Percentiles rank a stretch among this genome's conserved stretches.
Evolutionary conservation across 2,888 invertebrate genomes (phyloP).

Genomic region (Pyrrhia umbra): DNA sequence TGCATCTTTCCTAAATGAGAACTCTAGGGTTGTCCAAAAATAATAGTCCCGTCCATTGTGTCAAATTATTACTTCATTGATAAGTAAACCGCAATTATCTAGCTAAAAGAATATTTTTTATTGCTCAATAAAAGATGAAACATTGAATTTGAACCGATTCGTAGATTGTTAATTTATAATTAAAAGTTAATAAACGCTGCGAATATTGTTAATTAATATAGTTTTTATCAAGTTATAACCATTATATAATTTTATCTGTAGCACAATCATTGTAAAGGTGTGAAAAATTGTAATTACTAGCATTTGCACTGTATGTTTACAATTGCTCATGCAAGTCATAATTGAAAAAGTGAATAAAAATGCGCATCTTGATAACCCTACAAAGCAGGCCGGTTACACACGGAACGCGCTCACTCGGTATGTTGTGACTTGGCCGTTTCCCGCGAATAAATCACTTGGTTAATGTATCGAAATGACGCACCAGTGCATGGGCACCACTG

Average conservation of each 20-base stretch:
- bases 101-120: no score
- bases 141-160: no score
- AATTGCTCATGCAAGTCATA: constrained; percentile 30
- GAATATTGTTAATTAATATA: neutral
- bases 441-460: constrained; percentile 87
- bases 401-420: constrained; percentile 71
- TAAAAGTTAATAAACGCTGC: neutral
- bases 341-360: constrained; percentile 34
- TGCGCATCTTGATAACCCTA: constrained; percentile 70
- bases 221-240: neutral
- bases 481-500: constrained; percentile 69
- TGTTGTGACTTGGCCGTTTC: constrained; percentile 88
- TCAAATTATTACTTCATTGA: neutral
- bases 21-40: constrained; percentile 68
- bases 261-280: constrained; percentile 21
- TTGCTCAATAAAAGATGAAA: no score
- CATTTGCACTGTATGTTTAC: constrained; percentile 14
- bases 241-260: constrained; percentile 1
- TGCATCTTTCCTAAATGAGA: constrained; percentile 45
- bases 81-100: no score
- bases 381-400: constrained; percentile 62
- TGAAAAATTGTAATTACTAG: constrained; percentile 23
- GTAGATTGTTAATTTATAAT: neutral
- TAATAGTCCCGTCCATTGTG: neutral
- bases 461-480: constrained; percentile 89